Conservation (phyloP, 2,113 vertebrate genomes). For the Lucifuga dentata region DNA sequence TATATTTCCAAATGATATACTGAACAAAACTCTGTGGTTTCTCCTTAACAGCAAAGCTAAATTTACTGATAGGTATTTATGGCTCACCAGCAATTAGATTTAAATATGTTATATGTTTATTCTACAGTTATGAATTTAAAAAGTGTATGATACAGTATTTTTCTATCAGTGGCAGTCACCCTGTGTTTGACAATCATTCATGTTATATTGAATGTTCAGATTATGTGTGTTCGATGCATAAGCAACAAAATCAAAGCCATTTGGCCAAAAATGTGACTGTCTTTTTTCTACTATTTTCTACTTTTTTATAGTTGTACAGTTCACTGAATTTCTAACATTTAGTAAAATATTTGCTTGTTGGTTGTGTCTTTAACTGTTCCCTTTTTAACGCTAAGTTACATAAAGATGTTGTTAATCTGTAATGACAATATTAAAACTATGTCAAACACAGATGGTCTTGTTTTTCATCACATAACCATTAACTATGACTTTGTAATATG, state of each 20-base stretch:
- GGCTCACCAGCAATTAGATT: neutral
- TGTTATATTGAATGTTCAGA: neutral
- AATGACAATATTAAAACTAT: conserved; percentile 37
- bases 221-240: neutral
- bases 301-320: conserved; percentile 11
- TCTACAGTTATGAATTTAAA: neutral
- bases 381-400: conserved; percentile 20
- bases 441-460: conserved; percentile 19
- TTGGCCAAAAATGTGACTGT: neutral
- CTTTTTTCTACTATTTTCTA: neutral
- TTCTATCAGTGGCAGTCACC: neutral
- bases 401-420: conserved; percentile 40
- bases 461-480: conserved; percentile 32
- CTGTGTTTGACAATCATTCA: neutral
- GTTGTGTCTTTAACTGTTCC: conserved; percentile 39
- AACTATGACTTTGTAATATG: conserved; percentile 38
- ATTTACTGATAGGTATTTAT: conserved; percentile 15
- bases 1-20: conserved; percentile 2
- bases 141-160: conserved; percentile 23
- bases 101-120: conserved; percentile 14
- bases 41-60: neutral
- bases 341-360: conserved; percentile 16
- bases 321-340: neutral
- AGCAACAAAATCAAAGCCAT: neutral
- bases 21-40: conserved; percentile 9